Evolutionary conservation across 2,797 vertebrate species (phyloP).

Genomic region (Tapirus indicus): DNA sequence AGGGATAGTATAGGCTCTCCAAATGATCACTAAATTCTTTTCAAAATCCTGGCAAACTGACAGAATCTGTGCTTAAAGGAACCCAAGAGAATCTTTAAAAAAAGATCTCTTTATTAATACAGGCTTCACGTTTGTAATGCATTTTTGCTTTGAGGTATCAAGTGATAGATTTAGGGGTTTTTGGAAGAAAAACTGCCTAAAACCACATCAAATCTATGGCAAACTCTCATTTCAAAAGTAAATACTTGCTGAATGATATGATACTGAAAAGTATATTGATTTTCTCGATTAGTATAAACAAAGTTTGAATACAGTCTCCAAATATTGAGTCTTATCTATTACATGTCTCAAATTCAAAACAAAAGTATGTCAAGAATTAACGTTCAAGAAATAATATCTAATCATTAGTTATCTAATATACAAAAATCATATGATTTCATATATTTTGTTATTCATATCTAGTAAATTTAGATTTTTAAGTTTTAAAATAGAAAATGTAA

Average conservation of each 20-base stretch:
- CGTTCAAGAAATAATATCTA: background rate
- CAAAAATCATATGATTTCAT: constrained; percentile 34
- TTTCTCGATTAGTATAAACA: constrained; percentile 5
- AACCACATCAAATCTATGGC: background rate
- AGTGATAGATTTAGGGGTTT: background rate
- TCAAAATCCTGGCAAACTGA: constrained; percentile 49
- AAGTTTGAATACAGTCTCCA: background rate
- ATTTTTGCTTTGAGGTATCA: background rate
- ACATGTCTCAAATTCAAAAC: background rate
- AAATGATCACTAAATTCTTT: background rate
- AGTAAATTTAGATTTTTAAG: constrained; percentile 49
- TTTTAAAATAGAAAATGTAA: constrained; percentile 71
- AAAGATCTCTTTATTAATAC: background rate
- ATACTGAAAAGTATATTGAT: background rate
- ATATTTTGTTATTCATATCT: constrained; percentile 38
- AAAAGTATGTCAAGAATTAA: background rate
- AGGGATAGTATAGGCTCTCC: background rate
- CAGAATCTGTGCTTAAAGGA: constrained; percentile 10
- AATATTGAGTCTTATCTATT: background rate
- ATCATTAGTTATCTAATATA: background rate
- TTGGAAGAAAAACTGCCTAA: background rate
- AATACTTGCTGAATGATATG: background rate
- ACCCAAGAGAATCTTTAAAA: background rate
- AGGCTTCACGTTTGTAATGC: background rate
- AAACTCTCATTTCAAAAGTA: background rate